A percentile compares a stretch with the other conserved stretches of the same genome.
Evolutionary conservation across 1,140 invertebrate species (phyloP).

Genomic region (Drosophila subpulchrella): DNA sequence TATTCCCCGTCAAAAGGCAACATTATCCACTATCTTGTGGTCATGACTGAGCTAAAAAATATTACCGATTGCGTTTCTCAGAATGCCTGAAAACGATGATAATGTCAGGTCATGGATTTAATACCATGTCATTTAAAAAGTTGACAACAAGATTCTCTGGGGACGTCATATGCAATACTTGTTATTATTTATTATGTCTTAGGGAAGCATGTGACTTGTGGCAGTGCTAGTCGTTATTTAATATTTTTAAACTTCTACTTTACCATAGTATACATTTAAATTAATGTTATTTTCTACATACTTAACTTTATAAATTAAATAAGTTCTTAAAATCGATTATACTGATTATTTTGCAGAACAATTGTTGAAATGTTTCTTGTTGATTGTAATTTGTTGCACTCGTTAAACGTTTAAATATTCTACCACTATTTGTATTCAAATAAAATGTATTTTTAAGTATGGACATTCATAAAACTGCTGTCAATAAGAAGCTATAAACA

Average conservation of each 20-base stretch:
- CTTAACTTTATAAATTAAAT: not conserved
- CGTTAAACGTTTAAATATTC: not conserved
- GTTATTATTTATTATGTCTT: conserved; percentile 11
- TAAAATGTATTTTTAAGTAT: not conserved
- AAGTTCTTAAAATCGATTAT: not conserved
- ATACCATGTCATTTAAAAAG: conserved; percentile 13
- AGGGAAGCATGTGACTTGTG: conserved; percentile 13
- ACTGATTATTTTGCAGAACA: not conserved
- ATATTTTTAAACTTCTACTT: not conserved
- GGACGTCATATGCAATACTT: conserved; percentile 19
- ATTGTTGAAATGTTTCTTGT: no score
- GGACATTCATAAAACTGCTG: not conserved
- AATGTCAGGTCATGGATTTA: conserved; percentile 23
- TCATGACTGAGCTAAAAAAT: not conserved
- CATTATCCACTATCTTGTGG: conserved; percentile 17
- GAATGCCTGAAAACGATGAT: conserved; percentile 24
- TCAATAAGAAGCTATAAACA: conserved; percentile 8
- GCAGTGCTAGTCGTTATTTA: not conserved
- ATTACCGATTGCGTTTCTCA: conserved; percentile 19
- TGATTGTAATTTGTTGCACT: not conserved
- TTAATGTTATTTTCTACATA: no score
- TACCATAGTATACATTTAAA: not conserved
- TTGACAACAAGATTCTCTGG: conserved; percentile 15
- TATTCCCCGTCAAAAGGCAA: conserved; percentile 11
- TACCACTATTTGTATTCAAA: not conserved